A percentile compares a stretch with the other conserved stretches of the same genome.
Evolutionary conservation across 2,797 vertebrate species (phyloP).

Genomic region (Anguilla pacifica): DNA sequence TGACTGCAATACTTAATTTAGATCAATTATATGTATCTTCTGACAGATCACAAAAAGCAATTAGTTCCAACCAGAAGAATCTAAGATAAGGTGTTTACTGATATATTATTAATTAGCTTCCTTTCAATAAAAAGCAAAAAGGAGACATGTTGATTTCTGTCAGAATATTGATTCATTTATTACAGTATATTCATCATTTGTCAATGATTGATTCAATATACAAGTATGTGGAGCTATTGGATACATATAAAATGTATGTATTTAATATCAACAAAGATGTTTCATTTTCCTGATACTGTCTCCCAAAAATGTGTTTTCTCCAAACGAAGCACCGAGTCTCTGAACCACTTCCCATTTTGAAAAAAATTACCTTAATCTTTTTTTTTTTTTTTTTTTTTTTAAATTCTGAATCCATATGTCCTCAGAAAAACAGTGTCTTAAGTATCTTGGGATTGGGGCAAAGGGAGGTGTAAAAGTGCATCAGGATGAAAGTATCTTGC

Average conservation of each 20-base stretch:
- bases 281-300: not conserved
- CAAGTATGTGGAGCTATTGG: not conserved
- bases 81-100: slow-evolving; percentile 42
- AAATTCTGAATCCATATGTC: not conserved
- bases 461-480: slow-evolving; percentile 25
- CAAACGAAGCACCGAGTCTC: slow-evolving; percentile 9
- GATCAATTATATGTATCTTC: slow-evolving; percentile 30
- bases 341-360: slow-evolving; percentile 10
- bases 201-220: not conserved
- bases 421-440: not conserved
- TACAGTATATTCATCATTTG: not conserved
- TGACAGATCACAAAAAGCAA: slow-evolving; percentile 31
- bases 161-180: not conserved
- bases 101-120: slow-evolving; percentile 32
- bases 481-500: slow-evolving; percentile 25
- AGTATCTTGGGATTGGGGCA: slow-evolving; percentile 16
- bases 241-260: not conserved
- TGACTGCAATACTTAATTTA: slow-evolving; percentile 30
- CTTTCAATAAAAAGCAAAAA: not conserved
- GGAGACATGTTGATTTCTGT: not conserved
- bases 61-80: slow-evolving; percentile 38
- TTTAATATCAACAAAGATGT: not conserved
- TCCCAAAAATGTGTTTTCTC: slow-evolving; percentile 7
- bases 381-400: not conserved
- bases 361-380: slow-evolving; percentile 11